Percentiles rank a stretch among this genome's conserved stretches.
Conservation (phyloP, 2,888 invertebrate genomes). For the Leptopterna dolabrata region DNA sequence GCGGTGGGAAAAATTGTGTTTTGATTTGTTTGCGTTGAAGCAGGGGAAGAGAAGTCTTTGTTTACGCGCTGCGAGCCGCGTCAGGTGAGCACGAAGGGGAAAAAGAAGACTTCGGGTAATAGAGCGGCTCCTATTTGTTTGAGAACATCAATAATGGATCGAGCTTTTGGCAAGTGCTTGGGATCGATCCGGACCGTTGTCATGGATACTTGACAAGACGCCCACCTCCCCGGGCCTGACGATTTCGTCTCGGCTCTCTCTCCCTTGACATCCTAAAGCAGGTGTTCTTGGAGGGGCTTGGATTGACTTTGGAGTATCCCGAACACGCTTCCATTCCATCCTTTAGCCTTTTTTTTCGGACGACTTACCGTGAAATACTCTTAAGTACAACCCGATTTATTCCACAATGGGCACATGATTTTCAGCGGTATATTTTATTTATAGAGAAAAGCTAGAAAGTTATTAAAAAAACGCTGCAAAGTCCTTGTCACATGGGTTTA, state of each 20-base stretch:
- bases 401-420: no score
- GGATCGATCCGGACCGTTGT: background rate
- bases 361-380: background rate
- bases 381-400: no score
- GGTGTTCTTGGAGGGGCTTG: background rate
- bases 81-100: background rate
- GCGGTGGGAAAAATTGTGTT: background rate
- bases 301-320: background rate
- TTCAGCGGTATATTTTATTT: no score
- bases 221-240: background rate
- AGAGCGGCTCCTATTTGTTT: conserved; percentile 11
- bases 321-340: background rate
- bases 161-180: background rate
- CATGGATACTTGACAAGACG: conserved; percentile 3
- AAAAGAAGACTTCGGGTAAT: background rate
- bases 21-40: background rate
- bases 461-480: no score
- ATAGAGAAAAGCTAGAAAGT: no score
- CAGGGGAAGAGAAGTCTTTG: background rate
- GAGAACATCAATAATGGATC: conserved; percentile 7
- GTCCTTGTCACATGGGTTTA: no score
- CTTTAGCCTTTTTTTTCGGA: background rate
- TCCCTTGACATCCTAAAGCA: background rate
- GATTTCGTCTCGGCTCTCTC: background rate
- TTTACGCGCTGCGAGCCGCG: background rate